Percentiles rank a stretch among this genome's conserved stretches.
Evolutionary conservation across 2,113 vertebrate genomes (phyloP).

Genomic region (Vicugna pacos): DNA sequence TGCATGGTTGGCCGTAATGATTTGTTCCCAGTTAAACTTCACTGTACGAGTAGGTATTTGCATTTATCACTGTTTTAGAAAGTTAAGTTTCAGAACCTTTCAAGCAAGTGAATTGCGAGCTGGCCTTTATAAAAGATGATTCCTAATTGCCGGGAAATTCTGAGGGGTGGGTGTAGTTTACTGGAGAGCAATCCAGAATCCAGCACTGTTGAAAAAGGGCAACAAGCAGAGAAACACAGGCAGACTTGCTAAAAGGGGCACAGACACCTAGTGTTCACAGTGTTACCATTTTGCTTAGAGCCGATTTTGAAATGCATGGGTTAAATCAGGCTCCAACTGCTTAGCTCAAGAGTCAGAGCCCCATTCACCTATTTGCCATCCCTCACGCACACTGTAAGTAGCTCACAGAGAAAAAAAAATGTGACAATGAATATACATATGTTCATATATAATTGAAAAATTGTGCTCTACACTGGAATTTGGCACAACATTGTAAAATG

Average conservation of each 20-base stretch:
- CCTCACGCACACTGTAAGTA: background rate
- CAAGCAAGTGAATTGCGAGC: background rate
- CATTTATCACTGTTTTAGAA: background rate
- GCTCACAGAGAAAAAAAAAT: too few species aligned
- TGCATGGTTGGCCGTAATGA: background rate
- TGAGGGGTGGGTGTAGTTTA: background rate
- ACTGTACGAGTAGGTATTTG: background rate
- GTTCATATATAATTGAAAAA: too few species aligned
- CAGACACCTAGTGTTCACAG: background rate
- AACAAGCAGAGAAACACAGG: background rate
- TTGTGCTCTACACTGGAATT: too few species aligned
- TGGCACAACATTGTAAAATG: too few species aligned
- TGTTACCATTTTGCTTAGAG: background rate
- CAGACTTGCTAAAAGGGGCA: background rate
- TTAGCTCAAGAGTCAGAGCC: background rate
- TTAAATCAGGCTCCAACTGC: background rate
- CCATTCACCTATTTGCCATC: background rate
- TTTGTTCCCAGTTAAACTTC: background rate
- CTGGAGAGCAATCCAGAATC: background rate
- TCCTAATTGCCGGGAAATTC: background rate
- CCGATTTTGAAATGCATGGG: background rate
- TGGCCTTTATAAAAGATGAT: conserved; percentile 1
- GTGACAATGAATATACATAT: too few species aligned
- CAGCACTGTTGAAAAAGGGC: background rate
- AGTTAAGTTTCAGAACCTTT: background rate